phyloP scores from a whole-genome alignment of 2,113 vertebrate genomes.

The Isichthys henryi region DNA sequence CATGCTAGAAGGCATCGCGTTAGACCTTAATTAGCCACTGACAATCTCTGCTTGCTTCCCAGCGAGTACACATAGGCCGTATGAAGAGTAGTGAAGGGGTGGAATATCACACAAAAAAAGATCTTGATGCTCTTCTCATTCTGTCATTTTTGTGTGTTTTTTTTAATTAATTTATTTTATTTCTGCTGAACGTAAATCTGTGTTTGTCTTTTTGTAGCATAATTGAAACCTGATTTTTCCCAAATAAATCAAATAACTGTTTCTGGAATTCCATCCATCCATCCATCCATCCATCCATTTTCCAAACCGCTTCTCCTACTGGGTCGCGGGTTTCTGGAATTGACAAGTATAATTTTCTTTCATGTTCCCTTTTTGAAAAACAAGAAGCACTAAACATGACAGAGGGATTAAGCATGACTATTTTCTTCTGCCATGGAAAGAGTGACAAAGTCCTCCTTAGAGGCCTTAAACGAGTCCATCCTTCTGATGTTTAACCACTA shows the following conservation, averaged over 20 bases:
- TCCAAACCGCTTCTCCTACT: no score
- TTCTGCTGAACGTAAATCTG: background rate
- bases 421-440: slow-evolving; percentile 31
- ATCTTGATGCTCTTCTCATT: background rate
- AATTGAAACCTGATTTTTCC: slow-evolving; percentile 1
- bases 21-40: slow-evolving; percentile 33
- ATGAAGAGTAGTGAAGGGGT: background rate
- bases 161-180: background rate
- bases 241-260: background rate
- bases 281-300: no score
- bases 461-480: slow-evolving; percentile 63
- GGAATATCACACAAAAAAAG: background rate
- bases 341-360: background rate
- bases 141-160: background rate
- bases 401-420: slow-evolving; percentile 21
- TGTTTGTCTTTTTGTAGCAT: background rate
- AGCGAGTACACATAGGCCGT: background rate
- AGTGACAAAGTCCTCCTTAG: slow-evolving; percentile 33
- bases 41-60: background rate
- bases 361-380: background rate
- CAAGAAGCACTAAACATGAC: slow-evolving; percentile 27
- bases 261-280: no score
- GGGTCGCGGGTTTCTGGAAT: no score
- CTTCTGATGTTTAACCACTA: slow-evolving; percentile 62
- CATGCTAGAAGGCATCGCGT: background rate